Percentiles rank a stretch among this genome's conserved stretches.
Evolutionary conservation across 2,113 vertebrate species (phyloP).

Genomic region (Triplophysa siluroides): DNA sequence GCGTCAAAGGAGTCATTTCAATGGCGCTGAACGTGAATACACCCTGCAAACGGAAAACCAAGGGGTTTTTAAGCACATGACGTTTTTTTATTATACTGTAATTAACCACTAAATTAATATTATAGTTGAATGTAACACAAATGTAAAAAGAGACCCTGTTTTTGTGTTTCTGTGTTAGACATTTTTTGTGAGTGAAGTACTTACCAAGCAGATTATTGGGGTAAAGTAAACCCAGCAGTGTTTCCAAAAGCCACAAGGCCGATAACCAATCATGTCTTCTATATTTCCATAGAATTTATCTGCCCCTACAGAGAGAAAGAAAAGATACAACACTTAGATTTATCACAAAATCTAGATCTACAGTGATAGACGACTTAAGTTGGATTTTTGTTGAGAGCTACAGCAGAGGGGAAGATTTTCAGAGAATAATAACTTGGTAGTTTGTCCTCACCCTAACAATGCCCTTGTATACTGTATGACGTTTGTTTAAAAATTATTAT

Average conservation of each 20-base stretch:
- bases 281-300: conserved; percentile 87
- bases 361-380: too few species aligned
- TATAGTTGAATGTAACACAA: not conserved
- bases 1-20: conserved; percentile 86
- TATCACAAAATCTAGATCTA: not conserved
- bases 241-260: conserved; percentile 86
- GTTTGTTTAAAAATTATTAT: too few species aligned
- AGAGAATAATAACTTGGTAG: too few species aligned
- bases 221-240: conserved; percentile 88
- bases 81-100: not conserved
- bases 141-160: not conserved
- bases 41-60: conserved; percentile 61
- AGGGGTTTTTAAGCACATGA: not conserved
- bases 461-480: too few species aligned
- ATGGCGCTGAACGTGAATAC: conserved; percentile 89
- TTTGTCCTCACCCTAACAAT: too few species aligned
- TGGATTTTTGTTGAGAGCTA: too few species aligned
- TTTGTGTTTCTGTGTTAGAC: not conserved
- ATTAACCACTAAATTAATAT: not conserved
- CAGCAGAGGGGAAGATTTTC: too few species aligned
- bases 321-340: not conserved
- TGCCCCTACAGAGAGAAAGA: conserved; percentile 72
- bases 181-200: not conserved
- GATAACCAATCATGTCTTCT: conserved; percentile 91
- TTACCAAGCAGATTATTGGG: conserved; percentile 85